Evolutionary conservation across 1,140 invertebrate species (phyloP).

Genomic region (Oncopeltus fasciatus): DNA sequence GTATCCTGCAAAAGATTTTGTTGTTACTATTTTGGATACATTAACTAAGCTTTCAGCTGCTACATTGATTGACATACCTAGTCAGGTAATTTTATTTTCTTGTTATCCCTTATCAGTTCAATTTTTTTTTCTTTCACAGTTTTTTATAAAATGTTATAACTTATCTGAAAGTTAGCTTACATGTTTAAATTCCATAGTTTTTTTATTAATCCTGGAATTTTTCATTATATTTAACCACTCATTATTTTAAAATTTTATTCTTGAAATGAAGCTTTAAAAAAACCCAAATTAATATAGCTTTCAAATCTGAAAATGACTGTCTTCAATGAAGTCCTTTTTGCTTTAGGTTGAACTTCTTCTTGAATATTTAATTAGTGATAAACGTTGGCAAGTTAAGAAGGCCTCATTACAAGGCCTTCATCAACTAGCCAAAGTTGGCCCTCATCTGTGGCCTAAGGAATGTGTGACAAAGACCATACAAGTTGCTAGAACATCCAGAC

Average conservation of each 20-base stretch:
- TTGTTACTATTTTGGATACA: constrained; percentile 70
- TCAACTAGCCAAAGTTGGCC: constrained; percentile 54
- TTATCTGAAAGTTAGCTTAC: no score
- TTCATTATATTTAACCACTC: not conserved
- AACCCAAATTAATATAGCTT: no score
- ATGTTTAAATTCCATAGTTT: no score
- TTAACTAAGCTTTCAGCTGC: constrained; percentile 74
- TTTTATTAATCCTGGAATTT: not conserved
- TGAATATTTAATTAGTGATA: constrained; percentile 42
- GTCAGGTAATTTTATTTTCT: no score
- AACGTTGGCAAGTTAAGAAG: constrained; percentile 53
- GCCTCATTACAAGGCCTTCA: constrained; percentile 59
- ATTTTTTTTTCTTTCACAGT: no score
- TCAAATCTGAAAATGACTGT: no score
- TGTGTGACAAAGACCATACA: constrained; percentile 48
- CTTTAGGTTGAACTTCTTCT: constrained; percentile 42
- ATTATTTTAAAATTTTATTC: not conserved
- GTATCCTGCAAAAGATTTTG: constrained; percentile 79
- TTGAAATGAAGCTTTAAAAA: no score
- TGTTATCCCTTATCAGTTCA: no score
- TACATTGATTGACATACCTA: constrained; percentile 79
- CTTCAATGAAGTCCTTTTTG: no score
- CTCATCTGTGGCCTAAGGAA: constrained; percentile 65
- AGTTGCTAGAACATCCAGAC: constrained; percentile 33
- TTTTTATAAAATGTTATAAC: no score